These are phyloP conservation scores for Glaucopsyche alexis DNA, from an alignment of 2,888 invertebrate species.

Conservation along the genomic window DNA sequence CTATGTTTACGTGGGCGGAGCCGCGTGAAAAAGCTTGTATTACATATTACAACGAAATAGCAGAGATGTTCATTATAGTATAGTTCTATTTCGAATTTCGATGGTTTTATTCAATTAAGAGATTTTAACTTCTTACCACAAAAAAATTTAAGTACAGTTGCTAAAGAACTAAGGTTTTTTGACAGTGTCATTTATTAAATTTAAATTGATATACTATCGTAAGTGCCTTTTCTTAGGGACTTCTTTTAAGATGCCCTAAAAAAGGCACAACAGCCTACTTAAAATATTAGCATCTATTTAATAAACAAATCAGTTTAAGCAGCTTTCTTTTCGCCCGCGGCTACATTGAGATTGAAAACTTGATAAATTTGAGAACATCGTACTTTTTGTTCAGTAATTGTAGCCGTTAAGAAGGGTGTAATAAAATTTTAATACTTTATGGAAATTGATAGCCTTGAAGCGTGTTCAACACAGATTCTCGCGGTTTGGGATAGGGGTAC, in stretches of 20 bases:
- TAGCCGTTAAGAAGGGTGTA: slow-evolving; percentile 38
- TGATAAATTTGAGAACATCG: slow-evolving; percentile 2
- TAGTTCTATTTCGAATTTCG: too few relatives aligned
- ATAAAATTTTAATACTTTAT: slow-evolving; percentile 41
- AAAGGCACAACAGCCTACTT: not conserved
- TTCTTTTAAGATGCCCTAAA: not conserved
- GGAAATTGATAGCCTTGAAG: slow-evolving; percentile 35
- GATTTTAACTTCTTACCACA: too few relatives aligned
- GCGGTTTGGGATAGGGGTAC: not conserved
- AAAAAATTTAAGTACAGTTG: too few relatives aligned
- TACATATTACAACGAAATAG: too few relatives aligned
- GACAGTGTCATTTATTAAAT: too few relatives aligned
- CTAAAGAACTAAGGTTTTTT: too few relatives aligned
- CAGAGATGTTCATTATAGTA: too few relatives aligned
- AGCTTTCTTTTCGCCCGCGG: not conserved
- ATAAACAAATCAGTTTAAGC: slow-evolving; percentile 9
- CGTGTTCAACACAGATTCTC: slow-evolving; percentile 9
- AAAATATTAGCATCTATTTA: slow-evolving; percentile 10
- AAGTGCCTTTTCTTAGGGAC: too few relatives aligned
- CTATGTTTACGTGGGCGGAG: too few relatives aligned
- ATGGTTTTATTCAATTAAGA: too few relatives aligned
- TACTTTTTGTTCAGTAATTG: slow-evolving; percentile 9
- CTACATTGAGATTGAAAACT: not conserved
- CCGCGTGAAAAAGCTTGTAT: too few relatives aligned
- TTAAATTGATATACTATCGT: too few relatives aligned